These are phyloP conservation scores for Drosophila kambysellisi DNA, from an alignment of 2,888 invertebrate genomes.

Conservation along the genomic window DNA sequence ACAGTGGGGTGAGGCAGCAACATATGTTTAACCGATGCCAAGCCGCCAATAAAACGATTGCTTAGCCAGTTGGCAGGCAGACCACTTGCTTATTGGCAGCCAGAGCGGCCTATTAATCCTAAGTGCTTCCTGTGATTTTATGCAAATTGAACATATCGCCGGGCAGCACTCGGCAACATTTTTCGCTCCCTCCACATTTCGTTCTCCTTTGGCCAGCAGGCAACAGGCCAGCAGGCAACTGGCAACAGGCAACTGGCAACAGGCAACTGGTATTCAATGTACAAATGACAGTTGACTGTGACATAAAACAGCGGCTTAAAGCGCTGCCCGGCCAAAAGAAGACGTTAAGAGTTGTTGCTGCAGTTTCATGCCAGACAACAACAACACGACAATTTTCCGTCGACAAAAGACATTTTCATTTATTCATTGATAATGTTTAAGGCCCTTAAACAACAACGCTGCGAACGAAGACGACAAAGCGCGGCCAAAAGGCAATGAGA, in stretches of 20 bases:
- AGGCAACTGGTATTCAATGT: conserved; percentile 64
- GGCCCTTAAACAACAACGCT: conserved; percentile 44
- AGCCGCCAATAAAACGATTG: conserved; percentile 16
- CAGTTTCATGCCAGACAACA: conserved; percentile 63
- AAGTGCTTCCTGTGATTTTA: conserved; percentile 81
- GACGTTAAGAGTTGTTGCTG: conserved; percentile 72
- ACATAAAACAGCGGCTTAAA: conserved; percentile 81
- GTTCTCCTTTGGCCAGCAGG: conserved; percentile 2
- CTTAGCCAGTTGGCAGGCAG: conserved; percentile 12
- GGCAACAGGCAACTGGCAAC: conserved; percentile 13
- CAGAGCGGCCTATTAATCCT: conserved; percentile 73
- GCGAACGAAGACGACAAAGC: conserved; percentile 52
- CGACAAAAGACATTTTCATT: conserved; percentile 82
- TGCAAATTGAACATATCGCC: conserved; percentile 78
- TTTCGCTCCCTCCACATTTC: neutral
- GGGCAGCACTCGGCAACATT: conserved; percentile 20
- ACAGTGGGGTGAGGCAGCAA: conserved; percentile 25
- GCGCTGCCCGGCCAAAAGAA: conserved; percentile 72
- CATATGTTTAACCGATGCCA: conserved; percentile 58
- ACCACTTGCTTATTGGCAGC: conserved; percentile 36
- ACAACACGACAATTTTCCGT: conserved; percentile 65
- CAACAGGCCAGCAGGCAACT: conserved; percentile 5
- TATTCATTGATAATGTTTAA: conserved; percentile 81
- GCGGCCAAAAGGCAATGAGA: conserved; percentile 54
- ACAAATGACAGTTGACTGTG: conserved; percentile 83